Base-by-base conservation (phyloP, 2,797 vertebrate species). In the Arremon aurantiirostris region DNA sequence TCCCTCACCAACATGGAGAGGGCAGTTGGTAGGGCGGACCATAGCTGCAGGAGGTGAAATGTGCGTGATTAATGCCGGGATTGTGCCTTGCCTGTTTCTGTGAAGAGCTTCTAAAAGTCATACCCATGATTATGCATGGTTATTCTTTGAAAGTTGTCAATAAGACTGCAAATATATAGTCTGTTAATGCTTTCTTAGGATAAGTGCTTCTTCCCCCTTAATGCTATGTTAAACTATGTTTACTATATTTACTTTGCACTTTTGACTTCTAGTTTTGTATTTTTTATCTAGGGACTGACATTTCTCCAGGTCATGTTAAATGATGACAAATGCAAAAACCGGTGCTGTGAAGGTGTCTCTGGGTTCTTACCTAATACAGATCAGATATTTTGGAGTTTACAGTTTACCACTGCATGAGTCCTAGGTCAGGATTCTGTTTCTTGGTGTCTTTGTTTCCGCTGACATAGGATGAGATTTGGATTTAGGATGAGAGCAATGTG, bases 221-320 rank as follows among this genome's bases (percentile, higher is more conserved):
- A 49, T 44, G 19, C 16, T 41, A 15, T 53, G 16, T 53, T 82
- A 72, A 79, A n/a, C 21, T 69, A 5, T 49, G 19, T 63, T 84
- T 89, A 21, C 37, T 82, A 0, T 17, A 50, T 84, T 92, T 93
- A n/a, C 28, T 94, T 94, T 52, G 32, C 41, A 65, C 32, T 32
- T 82, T 66, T 86, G 66, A 76, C 35, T 93, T 66, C 11, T 49
- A n/a, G 12, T 64, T 71, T 16, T 89, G 4, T 63, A 7, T 88
- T 71, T 18, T 50, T 76, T 73, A 64, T 42, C 35, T 69, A 70
- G 30, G 30, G 47, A n/a, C 47, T 0, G 0, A 26, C 0, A 0
- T 86, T 84, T 82, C 52, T 87, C 14, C 52, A 56, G 21, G 44
- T 81, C 23, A 11, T 46, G 34, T 63, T 35, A 65, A 90, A 69